Evolutionary conservation across 2,797 vertebrate genomes (phyloP).

Genomic region (Gymnothorax reevesii): DNA sequence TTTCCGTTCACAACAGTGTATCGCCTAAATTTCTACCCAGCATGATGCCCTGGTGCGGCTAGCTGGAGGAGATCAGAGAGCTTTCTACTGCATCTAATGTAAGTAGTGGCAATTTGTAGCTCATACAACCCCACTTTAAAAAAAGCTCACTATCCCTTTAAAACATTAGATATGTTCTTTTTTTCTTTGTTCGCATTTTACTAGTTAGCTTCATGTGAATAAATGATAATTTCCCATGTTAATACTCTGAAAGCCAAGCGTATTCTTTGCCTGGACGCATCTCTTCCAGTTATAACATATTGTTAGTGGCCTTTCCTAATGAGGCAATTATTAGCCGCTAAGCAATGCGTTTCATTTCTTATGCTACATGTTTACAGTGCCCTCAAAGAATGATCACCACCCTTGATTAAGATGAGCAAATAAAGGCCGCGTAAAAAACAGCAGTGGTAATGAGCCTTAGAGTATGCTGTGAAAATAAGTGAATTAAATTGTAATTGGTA

Average conservation of each 20-base stretch:
- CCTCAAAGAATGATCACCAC: neutral
- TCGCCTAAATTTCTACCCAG: too few species aligned
- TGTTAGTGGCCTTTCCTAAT: neutral
- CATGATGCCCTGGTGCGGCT: too few species aligned
- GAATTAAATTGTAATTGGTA: neutral
- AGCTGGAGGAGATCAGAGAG: too few species aligned
- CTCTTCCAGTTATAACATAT: neutral
- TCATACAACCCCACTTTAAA: too few species aligned
- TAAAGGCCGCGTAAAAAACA: neutral
- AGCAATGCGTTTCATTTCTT: neutral
- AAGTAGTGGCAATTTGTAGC: too few species aligned
- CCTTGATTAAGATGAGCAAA: neutral
- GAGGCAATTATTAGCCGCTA: neutral
- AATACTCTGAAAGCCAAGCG: too few species aligned
- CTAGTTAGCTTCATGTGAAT: neutral
- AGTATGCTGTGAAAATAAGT: neutral
- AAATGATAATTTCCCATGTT: too few species aligned
- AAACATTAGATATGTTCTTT: neutral
- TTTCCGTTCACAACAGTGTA: too few species aligned
- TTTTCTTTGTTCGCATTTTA: neutral
- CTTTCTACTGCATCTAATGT: too few species aligned
- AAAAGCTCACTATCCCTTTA: too few species aligned
- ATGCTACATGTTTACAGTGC: neutral
- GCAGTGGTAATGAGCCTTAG: neutral
- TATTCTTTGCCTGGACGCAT: too few species aligned